A percentile compares a stretch with the other conserved stretches of the same genome.
Conservation (phyloP, 2,797 vertebrate genomes). For the Phoxinus dragarum region DNA sequence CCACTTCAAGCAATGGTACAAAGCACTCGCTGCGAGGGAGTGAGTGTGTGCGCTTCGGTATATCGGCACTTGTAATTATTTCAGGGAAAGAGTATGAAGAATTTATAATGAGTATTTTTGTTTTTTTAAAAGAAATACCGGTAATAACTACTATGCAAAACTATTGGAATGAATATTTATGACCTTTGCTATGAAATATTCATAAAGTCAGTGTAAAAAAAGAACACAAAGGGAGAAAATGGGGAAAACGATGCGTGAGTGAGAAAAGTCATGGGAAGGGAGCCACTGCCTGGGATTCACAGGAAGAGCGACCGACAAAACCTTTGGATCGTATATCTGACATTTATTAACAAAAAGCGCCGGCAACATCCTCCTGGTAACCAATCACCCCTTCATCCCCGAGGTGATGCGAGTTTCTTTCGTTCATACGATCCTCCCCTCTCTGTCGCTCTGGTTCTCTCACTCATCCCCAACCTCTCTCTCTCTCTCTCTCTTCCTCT, state of each 20-base stretch:
- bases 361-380: slow-evolving; percentile 78
- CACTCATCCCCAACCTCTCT: slow-evolving; percentile 65
- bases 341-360: slow-evolving; percentile 86
- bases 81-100: slow-evolving; percentile 85
- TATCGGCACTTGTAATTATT: slow-evolving; percentile 69
- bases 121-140: slow-evolving; percentile 90
- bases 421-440: slow-evolving; percentile 75
- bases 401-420: slow-evolving; percentile 73
- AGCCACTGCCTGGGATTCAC: slow-evolving; percentile 65
- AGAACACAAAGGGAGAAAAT: slow-evolving; percentile 65
- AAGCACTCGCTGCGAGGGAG: slow-evolving; percentile 46
- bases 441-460: slow-evolving; percentile 60
- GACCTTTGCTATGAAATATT: slow-evolving; percentile 96
- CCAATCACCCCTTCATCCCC: slow-evolving; percentile 73
- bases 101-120: slow-evolving; percentile 98
- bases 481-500: slow-evolving; percentile 75
- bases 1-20: slow-evolving; percentile 47
- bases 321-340: slow-evolving; percentile 91
- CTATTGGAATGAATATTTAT: slow-evolving; percentile 99
- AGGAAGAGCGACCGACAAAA: slow-evolving; percentile 85
- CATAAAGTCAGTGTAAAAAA: slow-evolving; percentile 86
- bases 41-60: slow-evolving; percentile 39
- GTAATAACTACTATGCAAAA: slow-evolving; percentile 97
- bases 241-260: slow-evolving; percentile 58
- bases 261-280: slow-evolving; percentile 65